phyloP scores from a whole-genome alignment of 2,797 vertebrate genomes.

The Acridotheres tristis region DNA sequence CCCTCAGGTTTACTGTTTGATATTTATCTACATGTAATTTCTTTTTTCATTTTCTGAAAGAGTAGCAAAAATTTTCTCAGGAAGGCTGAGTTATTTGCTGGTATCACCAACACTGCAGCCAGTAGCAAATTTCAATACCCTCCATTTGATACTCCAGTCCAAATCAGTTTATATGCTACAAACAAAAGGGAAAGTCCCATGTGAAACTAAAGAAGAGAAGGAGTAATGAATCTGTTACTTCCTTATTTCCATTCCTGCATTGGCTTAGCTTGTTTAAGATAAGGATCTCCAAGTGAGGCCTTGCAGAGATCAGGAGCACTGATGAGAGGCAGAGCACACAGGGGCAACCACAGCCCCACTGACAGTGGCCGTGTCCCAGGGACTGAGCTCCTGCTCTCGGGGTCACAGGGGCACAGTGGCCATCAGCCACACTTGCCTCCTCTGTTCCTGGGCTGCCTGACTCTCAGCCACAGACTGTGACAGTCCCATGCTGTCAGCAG shows the following conservation, averaged over 20 bases:
- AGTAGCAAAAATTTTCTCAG: neutral
- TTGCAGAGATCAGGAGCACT: neutral
- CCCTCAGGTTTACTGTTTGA: neutral
- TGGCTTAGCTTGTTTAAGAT: conserved; percentile 8
- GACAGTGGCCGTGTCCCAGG: neutral
- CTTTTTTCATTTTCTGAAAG: conserved; percentile 1
- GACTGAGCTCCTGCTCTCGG: fast-evolving
- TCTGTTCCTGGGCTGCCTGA: neutral
- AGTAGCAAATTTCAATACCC: conserved; percentile 6
- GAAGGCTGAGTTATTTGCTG: neutral
- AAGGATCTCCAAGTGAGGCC: neutral
- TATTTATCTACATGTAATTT: neutral
- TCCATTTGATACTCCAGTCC: neutral
- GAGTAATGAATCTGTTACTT: neutral
- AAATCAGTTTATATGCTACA: neutral
- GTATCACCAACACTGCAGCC: neutral
- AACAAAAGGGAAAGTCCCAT: neutral
- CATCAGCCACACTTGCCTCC: neutral
- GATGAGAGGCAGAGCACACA: neutral
- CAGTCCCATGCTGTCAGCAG: neutral
- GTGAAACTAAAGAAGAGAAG: neutral
- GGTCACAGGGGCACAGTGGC: neutral
- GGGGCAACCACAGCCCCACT: neutral
- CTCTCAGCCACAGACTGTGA: neutral
- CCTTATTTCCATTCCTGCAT: neutral